phyloP scores from a whole-genome alignment of 2,113 vertebrate species.

The Sturnira hondurensis region DNA sequence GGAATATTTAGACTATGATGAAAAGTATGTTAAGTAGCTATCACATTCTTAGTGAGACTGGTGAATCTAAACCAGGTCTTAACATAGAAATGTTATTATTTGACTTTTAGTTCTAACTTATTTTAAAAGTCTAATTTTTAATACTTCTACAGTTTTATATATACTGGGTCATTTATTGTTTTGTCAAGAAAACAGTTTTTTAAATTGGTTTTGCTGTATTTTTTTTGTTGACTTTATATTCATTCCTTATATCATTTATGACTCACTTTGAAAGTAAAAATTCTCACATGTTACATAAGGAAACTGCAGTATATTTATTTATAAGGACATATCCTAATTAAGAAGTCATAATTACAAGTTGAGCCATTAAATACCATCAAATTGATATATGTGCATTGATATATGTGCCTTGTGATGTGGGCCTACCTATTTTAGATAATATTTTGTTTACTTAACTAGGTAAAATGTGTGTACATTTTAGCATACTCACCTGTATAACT shows the following conservation, averaged over 20 bases:
- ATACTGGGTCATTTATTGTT: neutral
- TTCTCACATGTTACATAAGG: neutral
- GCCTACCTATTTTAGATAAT: neutral
- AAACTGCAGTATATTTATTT: neutral
- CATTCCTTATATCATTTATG: neutral
- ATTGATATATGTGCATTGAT: neutral
- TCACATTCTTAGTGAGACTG: neutral
- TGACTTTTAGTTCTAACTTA: slow-evolving; percentile 24
- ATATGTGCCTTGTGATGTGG: neutral
- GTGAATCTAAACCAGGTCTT: slow-evolving; percentile 2
- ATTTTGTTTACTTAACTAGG: neutral
- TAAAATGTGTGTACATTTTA: neutral
- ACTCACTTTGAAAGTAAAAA: slow-evolving; percentile 23
- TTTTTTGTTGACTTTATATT: neutral
- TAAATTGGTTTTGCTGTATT: slow-evolving; percentile 23
- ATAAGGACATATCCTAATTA: neutral
- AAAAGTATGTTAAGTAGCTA: slow-evolving; percentile 1
- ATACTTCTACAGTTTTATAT: slow-evolving; percentile 8
- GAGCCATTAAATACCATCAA: neutral
- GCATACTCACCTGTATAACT: neutral
- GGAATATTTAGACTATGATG: neutral
- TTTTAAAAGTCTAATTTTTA: slow-evolving; percentile 34
- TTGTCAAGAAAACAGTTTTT: too few species aligned
- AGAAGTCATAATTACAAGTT: neutral
- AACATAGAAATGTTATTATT: neutral